phyloP scores from a whole-genome alignment of 2,113 vertebrate genomes.

The Eulemur macaco region DNA sequence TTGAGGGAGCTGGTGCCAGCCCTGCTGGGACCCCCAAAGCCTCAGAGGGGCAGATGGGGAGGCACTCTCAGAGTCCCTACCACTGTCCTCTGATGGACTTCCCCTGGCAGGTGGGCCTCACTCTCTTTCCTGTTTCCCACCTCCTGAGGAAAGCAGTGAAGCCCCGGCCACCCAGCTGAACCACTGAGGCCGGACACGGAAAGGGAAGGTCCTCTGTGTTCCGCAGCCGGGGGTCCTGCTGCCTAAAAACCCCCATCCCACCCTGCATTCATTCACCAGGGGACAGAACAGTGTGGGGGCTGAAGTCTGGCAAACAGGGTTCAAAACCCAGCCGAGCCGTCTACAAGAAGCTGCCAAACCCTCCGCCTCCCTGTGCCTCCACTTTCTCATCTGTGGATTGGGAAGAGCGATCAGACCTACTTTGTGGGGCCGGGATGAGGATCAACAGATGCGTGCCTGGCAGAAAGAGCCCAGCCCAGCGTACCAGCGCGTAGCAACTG shows the following conservation, averaged over 20 bases:
- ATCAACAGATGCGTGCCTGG: accelerated
- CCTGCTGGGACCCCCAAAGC: background rate
- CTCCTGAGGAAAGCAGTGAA: background rate
- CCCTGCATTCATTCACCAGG: too few species aligned
- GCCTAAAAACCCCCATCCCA: background rate
- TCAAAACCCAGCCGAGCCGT: background rate
- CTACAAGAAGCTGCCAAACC: accelerated
- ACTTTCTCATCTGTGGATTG: background rate
- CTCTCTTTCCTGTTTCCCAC: background rate
- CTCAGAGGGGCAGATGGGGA: background rate
- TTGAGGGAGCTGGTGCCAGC: background rate
- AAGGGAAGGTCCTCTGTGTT: background rate
- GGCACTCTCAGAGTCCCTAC: background rate
- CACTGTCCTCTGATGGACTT: background rate
- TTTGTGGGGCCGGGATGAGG: background rate
- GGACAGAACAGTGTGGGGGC: background rate
- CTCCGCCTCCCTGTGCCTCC: background rate
- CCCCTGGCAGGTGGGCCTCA: background rate
- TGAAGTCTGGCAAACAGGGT: background rate
- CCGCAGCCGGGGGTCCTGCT: background rate
- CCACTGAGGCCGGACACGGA: background rate
- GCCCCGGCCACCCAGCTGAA: background rate
- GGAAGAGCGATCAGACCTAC: background rate
- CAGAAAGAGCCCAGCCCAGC: background rate
- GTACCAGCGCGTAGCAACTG: accelerated